phyloP scores from a whole-genome alignment of 2,888 invertebrate species.

The Ceriagrion tenellum region DNA sequence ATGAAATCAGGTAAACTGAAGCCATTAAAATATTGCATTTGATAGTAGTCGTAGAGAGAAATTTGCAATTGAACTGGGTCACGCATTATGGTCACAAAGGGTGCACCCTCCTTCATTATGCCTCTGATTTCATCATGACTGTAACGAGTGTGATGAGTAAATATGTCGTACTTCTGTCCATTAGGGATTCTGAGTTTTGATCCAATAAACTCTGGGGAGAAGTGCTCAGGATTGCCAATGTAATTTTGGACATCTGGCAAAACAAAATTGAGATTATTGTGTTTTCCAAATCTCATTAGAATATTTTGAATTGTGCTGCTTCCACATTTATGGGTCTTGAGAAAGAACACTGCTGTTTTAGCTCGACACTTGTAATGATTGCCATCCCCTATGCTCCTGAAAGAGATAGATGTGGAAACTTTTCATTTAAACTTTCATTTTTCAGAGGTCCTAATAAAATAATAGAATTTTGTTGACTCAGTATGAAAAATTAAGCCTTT shows the following conservation, averaged over 20 bases:
- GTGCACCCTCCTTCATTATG: constrained; percentile 69
- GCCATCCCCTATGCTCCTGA: neutral
- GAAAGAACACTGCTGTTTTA: constrained; percentile 69
- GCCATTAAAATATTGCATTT: neutral
- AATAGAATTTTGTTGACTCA: too few species aligned
- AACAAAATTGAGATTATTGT: constrained; percentile 69
- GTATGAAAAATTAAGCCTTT: too few species aligned
- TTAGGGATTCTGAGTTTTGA: neutral
- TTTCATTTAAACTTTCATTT: too few species aligned
- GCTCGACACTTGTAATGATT: neutral
- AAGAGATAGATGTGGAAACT: neutral
- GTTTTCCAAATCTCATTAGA: constrained; percentile 69
- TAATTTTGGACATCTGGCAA: constrained; percentile 70
- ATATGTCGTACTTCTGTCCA: constrained; percentile 70
- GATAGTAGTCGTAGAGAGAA: constrained; percentile 70
- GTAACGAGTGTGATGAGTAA: constrained; percentile 70
- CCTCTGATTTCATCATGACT: constrained; percentile 51
- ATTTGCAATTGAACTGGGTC: constrained; percentile 70
- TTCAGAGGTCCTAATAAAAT: too few species aligned
- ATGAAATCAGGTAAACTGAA: neutral
- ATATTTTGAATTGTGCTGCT: constrained; percentile 71
- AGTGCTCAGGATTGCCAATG: constrained; percentile 70
- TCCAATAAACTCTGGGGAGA: constrained; percentile 63
- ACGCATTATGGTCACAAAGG: constrained; percentile 70
- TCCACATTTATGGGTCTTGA: constrained; percentile 71